Conservation (phyloP, 2,888 invertebrate species). For the Biston betularia region DNA sequence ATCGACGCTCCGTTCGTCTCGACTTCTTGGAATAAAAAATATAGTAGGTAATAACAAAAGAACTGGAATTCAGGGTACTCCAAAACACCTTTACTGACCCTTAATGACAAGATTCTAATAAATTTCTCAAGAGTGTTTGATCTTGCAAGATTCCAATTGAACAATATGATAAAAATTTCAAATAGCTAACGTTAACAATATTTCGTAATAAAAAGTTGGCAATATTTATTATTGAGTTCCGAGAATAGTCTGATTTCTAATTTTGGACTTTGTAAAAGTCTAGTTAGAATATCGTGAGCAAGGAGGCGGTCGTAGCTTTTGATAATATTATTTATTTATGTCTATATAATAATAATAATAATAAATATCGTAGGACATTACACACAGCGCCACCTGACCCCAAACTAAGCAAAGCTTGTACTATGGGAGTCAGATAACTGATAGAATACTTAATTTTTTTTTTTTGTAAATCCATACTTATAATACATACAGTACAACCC, state of each 20-base stretch:
- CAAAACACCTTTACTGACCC: background rate
- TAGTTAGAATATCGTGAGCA: background rate
- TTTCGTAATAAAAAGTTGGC: background rate
- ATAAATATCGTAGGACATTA: too few relatives aligned
- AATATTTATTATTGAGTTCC: constrained; percentile 6
- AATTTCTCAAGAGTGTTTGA: background rate
- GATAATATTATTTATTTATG: background rate
- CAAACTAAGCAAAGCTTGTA: too few relatives aligned
- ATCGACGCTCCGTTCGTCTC: too few relatives aligned
- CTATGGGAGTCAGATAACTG: too few relatives aligned
- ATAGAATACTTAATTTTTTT: too few relatives aligned
- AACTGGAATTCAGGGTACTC: background rate
- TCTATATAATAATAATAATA: too few relatives aligned
- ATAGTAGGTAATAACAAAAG: too few relatives aligned
- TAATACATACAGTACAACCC: too few relatives aligned
- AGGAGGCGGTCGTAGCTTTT: background rate
- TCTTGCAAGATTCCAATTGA: constrained; percentile 4
- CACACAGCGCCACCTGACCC: too few relatives aligned
- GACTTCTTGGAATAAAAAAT: too few relatives aligned
- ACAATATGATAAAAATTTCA: background rate
- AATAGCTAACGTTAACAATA: background rate
- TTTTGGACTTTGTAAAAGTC: background rate
- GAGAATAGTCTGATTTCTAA: background rate
- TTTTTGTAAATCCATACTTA: too few relatives aligned
- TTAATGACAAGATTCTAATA: background rate